Percentiles rank a stretch among this genome's conserved stretches.
Conservation (phyloP, 2,888 invertebrate species). For the Rhimphoctona megacephalus region DNA sequence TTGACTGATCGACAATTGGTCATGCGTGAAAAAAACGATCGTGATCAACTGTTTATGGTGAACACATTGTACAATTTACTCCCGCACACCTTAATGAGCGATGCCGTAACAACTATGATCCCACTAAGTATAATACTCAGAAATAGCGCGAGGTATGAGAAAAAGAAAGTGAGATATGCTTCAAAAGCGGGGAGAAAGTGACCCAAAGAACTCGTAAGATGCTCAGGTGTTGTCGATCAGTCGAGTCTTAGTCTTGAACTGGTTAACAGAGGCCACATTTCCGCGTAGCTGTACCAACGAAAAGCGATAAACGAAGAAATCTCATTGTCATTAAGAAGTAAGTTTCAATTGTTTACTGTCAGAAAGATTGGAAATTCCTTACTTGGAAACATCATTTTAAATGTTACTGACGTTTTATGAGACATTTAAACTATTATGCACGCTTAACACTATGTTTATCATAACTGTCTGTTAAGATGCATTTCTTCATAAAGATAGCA, state of each 20-base stretch:
- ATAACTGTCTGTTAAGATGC: background rate
- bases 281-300: background rate
- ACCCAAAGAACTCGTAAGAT: slow-evolving; percentile 72
- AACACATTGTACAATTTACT: background rate
- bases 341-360: background rate
- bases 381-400: background rate
- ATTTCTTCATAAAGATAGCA: background rate
- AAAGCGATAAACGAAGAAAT: background rate
- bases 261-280: slow-evolving; percentile 10
- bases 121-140: slow-evolving; percentile 38
- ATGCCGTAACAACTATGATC: slow-evolving; percentile 58
- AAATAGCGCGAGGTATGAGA: slow-evolving; percentile 52
- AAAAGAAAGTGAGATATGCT: slow-evolving; percentile 79
- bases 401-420: background rate
- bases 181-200: slow-evolving; percentile 80
- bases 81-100: slow-evolving; percentile 38
- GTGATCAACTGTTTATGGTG: background rate
- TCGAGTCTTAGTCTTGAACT: slow-evolving; percentile 37
- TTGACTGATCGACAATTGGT: background rate
- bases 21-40: background rate
- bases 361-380: background rate
- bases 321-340: background rate
- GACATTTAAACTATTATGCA: background rate
- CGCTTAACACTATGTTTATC: background rate
- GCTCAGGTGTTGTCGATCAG: slow-evolving; percentile 50